phyloP scores from a whole-genome alignment of 2,797 vertebrate species.

The Dicrostonyx torquatus region DNA sequence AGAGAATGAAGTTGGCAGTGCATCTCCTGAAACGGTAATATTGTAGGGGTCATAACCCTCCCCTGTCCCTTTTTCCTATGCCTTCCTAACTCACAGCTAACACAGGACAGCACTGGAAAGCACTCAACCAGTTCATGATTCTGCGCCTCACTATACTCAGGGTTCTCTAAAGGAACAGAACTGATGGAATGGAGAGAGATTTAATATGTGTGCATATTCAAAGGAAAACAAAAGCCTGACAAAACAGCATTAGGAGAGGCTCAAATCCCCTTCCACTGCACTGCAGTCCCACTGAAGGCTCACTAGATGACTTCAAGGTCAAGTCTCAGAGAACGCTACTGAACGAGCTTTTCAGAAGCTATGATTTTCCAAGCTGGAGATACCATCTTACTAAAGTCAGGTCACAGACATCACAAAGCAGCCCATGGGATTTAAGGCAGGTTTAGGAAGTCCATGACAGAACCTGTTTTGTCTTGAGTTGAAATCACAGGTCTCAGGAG shows the following conservation, averaged over 20 bases:
- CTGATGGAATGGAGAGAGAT: neutral
- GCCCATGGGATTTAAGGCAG: neutral
- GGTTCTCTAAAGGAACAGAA: neutral
- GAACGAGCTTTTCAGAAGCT: slow-evolving; percentile 40
- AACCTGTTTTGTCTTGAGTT: neutral
- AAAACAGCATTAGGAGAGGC: neutral
- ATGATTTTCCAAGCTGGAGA: neutral
- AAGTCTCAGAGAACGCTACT: slow-evolving; percentile 4
- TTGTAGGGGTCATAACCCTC: neutral
- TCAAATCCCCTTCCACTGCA: neutral
- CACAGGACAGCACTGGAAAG: neutral
- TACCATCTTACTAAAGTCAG: neutral
- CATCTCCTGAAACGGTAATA: neutral
- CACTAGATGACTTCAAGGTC: neutral
- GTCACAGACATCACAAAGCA: neutral
- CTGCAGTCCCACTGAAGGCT: neutral
- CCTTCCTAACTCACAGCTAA: neutral
- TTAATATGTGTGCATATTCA: neutral
- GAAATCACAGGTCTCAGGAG: neutral
- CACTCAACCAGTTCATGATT: neutral
- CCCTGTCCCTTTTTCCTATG: neutral
- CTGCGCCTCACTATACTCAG: neutral
- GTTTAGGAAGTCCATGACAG: neutral
- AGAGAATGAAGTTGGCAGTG: neutral
- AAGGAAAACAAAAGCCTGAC: neutral